Conservation (phyloP, 2,113 vertebrate species). For the Dipodomys ordii region DNA sequence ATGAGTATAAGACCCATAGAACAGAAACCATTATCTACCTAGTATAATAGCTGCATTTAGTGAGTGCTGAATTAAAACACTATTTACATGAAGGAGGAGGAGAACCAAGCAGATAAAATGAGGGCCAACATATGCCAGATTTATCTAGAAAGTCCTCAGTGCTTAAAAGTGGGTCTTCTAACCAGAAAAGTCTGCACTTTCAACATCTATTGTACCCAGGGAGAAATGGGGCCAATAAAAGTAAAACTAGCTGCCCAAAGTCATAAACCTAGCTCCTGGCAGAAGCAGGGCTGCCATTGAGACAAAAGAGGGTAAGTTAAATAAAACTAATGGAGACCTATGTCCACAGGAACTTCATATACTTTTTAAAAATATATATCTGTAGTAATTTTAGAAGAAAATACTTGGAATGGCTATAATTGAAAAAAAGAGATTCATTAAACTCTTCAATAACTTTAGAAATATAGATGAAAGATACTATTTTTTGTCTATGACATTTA, state of each 20-base stretch:
- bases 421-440: not conserved
- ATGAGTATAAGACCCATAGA: not conserved
- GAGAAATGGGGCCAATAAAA: slow-evolving; percentile 1
- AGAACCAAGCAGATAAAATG: not conserved
- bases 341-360: not conserved
- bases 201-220: not conserved
- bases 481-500: not conserved
- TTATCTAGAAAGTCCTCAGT: slow-evolving; percentile 20
- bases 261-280: not conserved
- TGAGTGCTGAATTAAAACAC: not conserved
- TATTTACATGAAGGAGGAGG: not conserved
- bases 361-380: not conserved
- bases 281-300: not conserved
- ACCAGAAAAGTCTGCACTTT: slow-evolving; percentile 9
- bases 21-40: not conserved
- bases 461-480: not conserved
- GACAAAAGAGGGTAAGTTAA: not conserved
- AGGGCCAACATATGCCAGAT: not conserved
- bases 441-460: not conserved
- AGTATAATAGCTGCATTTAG: not conserved
- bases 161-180: not conserved
- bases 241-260: slow-evolving; percentile 9
- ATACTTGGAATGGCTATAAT: not conserved
- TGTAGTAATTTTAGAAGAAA: slow-evolving; percentile 39
- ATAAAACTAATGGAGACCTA: not conserved